Conservation (phyloP, 1,140 invertebrate genomes). For the Rhizoglyphus robini region DNA sequence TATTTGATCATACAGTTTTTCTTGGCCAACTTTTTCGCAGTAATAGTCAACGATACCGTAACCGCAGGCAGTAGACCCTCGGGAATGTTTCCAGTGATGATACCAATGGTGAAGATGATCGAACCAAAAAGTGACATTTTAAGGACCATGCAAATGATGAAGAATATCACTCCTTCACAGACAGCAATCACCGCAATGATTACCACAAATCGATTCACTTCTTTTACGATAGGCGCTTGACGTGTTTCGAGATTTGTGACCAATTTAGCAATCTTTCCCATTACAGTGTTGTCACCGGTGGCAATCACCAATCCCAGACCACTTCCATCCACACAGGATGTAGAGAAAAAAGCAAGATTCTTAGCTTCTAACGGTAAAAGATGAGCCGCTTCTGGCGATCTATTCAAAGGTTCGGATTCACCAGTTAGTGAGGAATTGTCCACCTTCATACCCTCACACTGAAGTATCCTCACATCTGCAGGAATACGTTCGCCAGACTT, state of each 20-base stretch:
- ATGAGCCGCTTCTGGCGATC: slow-evolving; percentile 28
- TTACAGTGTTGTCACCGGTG: slow-evolving; percentile 91
- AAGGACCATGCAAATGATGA: no score
- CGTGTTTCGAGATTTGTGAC: slow-evolving; percentile 66
- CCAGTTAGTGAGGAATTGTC: slow-evolving; percentile 64
- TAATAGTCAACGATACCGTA: slow-evolving; percentile 41
- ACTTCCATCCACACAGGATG: slow-evolving; percentile 46
- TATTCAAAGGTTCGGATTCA: slow-evolving; percentile 50
- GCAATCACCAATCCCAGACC: slow-evolving; percentile 85
- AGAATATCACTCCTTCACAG: not conserved
- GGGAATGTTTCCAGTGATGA: slow-evolving; percentile 92
- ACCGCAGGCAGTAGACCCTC: slow-evolving; percentile 72
- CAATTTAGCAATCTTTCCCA: slow-evolving; percentile 92
- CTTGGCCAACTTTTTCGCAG: slow-evolving; percentile 49
- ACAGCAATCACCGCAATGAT: slow-evolving; percentile 28
- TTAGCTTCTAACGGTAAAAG: slow-evolving; percentile 46
- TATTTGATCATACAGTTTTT: slow-evolving; percentile 96
- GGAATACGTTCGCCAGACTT: slow-evolving; percentile 54
- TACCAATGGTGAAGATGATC: slow-evolving; percentile 94
- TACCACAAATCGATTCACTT: slow-evolving; percentile 60
- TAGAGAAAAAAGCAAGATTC: slow-evolving; percentile 58
- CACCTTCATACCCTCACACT: slow-evolving; percentile 15
- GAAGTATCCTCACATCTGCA: slow-evolving; percentile 6
- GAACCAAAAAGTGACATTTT: slow-evolving; percentile 67
- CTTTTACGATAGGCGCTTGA: slow-evolving; percentile 36